These are phyloP conservation scores for Neodontobutis hainanensis DNA, from an alignment of 2,113 vertebrate genomes.

Conservation along the genomic window DNA sequence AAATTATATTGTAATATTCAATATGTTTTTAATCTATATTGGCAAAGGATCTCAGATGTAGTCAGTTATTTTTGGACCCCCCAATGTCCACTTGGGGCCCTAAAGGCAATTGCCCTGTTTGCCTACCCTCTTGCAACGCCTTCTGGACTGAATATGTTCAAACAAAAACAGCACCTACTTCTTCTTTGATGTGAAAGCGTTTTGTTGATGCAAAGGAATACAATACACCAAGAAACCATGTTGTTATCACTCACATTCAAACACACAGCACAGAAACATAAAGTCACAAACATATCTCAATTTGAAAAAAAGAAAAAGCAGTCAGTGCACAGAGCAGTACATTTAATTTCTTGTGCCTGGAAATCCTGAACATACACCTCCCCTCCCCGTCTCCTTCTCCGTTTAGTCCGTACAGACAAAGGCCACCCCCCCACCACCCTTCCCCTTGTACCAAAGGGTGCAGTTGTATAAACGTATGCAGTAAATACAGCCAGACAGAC, in stretches of 20 bases:
- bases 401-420: conserved; percentile 49
- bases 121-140: no score
- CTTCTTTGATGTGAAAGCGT: no score
- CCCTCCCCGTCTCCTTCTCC: conserved; percentile 1
- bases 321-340: conserved; percentile 41
- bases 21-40: no score
- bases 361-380: conserved; percentile 54
- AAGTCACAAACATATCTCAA: conserved; percentile 13
- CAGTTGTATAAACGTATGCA: conserved; percentile 59
- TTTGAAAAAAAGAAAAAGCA: conserved; percentile 22
- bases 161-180: no score
- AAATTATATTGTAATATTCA: no score
- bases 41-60: no score
- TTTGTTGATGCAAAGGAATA: not conserved
- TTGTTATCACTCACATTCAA: not conserved
- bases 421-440: conserved; percentile 60
- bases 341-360: conserved; percentile 60
- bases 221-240: no score
- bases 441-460: conserved; percentile 39
- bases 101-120: no score
- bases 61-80: no score
- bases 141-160: no score
- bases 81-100: no score
- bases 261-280: conserved; percentile 14
- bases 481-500: conserved; percentile 62